Conservation (phyloP, 2,888 invertebrate genomes). For the Balanococcus diminutus region DNA sequence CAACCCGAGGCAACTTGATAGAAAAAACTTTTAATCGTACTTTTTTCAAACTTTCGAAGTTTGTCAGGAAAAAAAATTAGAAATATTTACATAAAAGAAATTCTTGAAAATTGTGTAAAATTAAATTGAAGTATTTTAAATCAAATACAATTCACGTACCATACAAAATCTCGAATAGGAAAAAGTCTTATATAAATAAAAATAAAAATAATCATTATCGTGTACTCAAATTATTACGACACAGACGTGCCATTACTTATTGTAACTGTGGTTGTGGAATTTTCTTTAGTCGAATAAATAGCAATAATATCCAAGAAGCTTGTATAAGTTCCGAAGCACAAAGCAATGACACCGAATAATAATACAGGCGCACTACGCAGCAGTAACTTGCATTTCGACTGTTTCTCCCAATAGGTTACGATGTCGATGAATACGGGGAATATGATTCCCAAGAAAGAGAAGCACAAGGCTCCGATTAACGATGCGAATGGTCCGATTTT, state of each 20-base stretch:
- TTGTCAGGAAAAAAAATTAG: background rate
- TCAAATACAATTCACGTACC: background rate
- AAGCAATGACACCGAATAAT: constrained; percentile 78
- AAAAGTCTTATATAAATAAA: background rate
- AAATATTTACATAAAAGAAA: background rate
- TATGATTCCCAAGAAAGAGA: constrained; percentile 87
- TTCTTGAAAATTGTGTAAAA: background rate
- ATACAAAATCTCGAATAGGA: background rate
- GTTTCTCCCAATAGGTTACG: constrained; percentile 83
- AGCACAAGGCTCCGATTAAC: constrained; percentile 91
- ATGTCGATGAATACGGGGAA: constrained; percentile 86
- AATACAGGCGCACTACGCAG: constrained; percentile 79
- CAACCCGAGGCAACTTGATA: background rate
- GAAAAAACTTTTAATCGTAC: background rate
- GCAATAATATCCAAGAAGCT: constrained; percentile 69
- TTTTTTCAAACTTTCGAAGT: background rate
- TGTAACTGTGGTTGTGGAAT: background rate
- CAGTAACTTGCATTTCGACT: constrained; percentile 74
- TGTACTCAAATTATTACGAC: background rate
- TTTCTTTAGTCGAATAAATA: constrained; percentile 59
- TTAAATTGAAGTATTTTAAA: background rate
- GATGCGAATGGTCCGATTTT: constrained; percentile 88
- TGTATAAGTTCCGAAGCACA: constrained; percentile 78
- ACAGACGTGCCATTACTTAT: background rate
- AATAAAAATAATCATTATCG: background rate